phyloP scores from a whole-genome alignment of 2,888 invertebrate genomes.

The Macrophya annulata region DNA sequence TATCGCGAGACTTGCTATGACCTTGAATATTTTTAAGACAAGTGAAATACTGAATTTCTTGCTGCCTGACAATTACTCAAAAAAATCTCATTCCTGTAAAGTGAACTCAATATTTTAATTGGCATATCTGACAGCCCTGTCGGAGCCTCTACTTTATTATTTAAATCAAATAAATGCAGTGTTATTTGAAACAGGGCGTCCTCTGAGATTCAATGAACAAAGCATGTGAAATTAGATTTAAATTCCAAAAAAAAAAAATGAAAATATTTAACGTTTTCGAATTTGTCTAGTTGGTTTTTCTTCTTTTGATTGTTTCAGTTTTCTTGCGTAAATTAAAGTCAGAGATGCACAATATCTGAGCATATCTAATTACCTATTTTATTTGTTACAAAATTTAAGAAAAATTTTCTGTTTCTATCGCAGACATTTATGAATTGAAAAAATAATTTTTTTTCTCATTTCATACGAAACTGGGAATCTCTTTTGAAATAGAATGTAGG shows the following conservation, averaged over 20 bases:
- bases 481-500: background rate
- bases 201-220: constrained; percentile 22
- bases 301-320: background rate
- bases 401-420: background rate
- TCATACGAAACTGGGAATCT: background rate
- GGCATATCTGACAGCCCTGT: constrained; percentile 39
- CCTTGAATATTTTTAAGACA: constrained; percentile 16
- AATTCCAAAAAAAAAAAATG: background rate
- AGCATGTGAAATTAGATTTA: background rate
- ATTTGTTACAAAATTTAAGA: background rate
- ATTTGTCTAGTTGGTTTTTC: background rate
- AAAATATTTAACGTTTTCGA: background rate
- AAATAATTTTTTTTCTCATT: background rate
- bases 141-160: constrained; percentile 49
- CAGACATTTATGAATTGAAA: background rate
- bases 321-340: background rate
- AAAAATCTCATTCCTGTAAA: constrained; percentile 8
- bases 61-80: constrained; percentile 44
- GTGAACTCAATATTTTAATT: constrained; percentile 46
- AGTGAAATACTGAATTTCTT: constrained; percentile 27
- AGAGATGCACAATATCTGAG: background rate
- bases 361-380: background rate
- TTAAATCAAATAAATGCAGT: constrained; percentile 36
- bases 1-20: background rate
- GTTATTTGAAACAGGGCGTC: constrained; percentile 20